phyloP scores from a whole-genome alignment of 2,888 invertebrate species.

The Marasmarcha lunaedactyla region DNA sequence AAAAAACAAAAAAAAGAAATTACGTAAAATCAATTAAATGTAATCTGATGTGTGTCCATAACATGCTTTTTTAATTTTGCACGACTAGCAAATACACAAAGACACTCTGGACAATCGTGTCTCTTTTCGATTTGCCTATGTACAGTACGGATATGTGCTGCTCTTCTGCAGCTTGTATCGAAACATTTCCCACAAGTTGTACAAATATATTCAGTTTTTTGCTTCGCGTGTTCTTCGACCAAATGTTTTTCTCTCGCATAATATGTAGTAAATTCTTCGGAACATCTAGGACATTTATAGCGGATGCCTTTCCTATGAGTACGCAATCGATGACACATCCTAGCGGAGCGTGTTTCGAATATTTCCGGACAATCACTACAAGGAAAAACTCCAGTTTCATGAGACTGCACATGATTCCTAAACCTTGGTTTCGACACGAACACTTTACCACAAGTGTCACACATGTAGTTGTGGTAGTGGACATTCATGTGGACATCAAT shows the following conservation, averaged over 20 bases:
- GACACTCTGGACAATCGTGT: conserved; percentile 33
- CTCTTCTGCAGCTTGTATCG: conserved; percentile 40
- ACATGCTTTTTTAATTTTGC: conserved; percentile 35
- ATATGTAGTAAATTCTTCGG: conserved; percentile 45
- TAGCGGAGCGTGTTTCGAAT: conserved; percentile 36
- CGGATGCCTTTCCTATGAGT: conserved; percentile 43
- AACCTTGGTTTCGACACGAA: conserved; percentile 51
- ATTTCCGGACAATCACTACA: conserved; percentile 44
- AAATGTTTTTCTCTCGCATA: conserved; percentile 45
- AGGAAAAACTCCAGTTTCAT: conserved; percentile 44
- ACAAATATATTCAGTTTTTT: conserved; percentile 33
- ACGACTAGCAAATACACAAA: conserved; percentile 29
- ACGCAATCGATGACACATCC: conserved; percentile 38
- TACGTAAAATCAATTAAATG: no score
- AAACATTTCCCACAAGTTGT: conserved; percentile 35
- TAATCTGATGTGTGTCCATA: no score
- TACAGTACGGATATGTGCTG: conserved; percentile 32
- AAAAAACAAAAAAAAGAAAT: no score
- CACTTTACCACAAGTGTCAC: conserved; percentile 52
- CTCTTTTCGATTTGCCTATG: conserved; percentile 19
- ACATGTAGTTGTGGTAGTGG: conserved; percentile 53
- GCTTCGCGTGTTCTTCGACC: conserved; percentile 37
- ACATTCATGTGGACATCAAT: conserved; percentile 55
- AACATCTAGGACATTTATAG: conserved; percentile 50
- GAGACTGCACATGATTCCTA: conserved; percentile 46